Evolutionary conservation across 64 coral and sea anemone genomes (phyloP).

Genomic region (Actinia equina): DNA sequence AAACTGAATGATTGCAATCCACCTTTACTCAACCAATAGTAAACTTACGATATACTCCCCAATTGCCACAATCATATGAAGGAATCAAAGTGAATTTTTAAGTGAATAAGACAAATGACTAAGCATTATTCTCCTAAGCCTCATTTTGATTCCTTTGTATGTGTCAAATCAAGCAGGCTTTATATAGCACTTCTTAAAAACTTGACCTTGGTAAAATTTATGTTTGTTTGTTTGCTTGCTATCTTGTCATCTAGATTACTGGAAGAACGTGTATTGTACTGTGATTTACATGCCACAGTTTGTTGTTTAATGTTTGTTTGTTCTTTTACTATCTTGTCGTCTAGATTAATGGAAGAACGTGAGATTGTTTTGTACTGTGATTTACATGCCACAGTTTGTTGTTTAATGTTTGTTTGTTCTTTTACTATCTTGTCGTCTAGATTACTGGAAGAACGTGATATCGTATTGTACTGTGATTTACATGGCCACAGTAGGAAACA

Average conservation of each 20-base stretch:
- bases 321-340: neutral
- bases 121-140: too few relatives aligned
- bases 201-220: too few relatives aligned
- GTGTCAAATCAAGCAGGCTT: too few relatives aligned
- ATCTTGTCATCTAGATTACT: constrained; percentile 45
- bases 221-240: neutral
- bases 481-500: constrained; percentile 94
- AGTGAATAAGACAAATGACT: too few relatives aligned
- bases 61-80: too few relatives aligned
- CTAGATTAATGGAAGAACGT: constrained; percentile 70
- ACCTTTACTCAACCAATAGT: too few relatives aligned
- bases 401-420: neutral
- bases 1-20: too few relatives aligned
- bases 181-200: too few relatives aligned
- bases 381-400: constrained; percentile 45
- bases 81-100: too few relatives aligned
- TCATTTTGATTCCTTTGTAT: too few relatives aligned
- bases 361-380: constrained; percentile 86
- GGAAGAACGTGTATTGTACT: constrained; percentile 71
- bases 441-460: constrained; percentile 73
- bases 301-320: too few relatives aligned
- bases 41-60: too few relatives aligned
- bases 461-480: constrained; percentile 82
- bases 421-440: constrained; percentile 23
- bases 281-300: constrained; percentile 67